phyloP scores from a whole-genome alignment of 2,113 vertebrate species.

The Orcinus orca region DNA sequence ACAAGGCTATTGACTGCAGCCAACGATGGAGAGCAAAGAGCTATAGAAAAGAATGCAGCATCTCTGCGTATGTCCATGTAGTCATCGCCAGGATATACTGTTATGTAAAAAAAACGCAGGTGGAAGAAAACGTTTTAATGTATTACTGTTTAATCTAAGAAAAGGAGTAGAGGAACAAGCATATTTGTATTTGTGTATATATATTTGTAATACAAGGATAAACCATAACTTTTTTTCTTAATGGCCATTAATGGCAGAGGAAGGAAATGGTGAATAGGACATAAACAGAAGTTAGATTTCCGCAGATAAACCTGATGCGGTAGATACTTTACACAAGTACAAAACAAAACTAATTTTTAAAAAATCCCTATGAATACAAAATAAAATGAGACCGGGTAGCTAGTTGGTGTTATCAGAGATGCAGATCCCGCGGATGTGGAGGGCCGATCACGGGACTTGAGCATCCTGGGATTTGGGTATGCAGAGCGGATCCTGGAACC shows the following conservation, averaged over 20 bases:
- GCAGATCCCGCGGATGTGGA: too few species aligned
- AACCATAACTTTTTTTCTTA: background rate
- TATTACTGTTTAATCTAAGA: background rate
- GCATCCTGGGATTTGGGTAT: background rate
- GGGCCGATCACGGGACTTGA: background rate
- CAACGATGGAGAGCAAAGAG: background rate
- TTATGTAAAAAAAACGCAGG: background rate
- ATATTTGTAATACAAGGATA: background rate
- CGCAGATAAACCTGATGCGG: background rate
- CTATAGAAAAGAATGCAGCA: background rate
- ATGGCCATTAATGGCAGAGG: background rate
- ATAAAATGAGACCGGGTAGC: background rate
- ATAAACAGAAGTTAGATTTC: background rate
- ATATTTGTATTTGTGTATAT: background rate
- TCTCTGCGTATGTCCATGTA: fast-evolving
- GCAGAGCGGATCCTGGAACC: background rate
- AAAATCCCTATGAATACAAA: background rate
- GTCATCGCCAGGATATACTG: too few species aligned
- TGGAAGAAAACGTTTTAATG: background rate
- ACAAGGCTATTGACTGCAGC: background rate
- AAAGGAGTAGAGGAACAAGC: background rate
- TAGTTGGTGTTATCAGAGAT: background rate
- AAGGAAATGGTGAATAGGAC: background rate
- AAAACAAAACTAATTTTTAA: background rate
- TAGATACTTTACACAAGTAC: background rate